Evolutionary conservation across 2,113 vertebrate species (phyloP).

Genomic region (Cynocephalus volans): DNA sequence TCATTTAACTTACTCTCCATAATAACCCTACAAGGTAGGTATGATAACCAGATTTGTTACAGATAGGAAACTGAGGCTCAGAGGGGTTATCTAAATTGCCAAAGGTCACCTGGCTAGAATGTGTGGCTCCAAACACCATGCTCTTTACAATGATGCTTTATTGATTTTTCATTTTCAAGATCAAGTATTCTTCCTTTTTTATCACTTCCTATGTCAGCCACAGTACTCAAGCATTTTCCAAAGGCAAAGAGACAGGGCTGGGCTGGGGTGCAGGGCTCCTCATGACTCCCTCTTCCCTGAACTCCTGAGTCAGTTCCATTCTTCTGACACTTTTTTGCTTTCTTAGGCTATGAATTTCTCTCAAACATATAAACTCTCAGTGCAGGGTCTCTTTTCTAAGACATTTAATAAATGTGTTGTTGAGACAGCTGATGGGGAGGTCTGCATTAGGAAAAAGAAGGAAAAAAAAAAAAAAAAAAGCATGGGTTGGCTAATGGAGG

Average conservation of each 20-base stretch:
- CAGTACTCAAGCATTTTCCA: background rate
- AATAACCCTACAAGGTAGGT: background rate
- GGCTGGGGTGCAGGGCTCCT: background rate
- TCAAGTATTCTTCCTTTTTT: background rate
- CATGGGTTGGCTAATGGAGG: background rate
- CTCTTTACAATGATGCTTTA: background rate
- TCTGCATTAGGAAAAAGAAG: background rate
- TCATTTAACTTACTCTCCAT: background rate
- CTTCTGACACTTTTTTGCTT: background rate
- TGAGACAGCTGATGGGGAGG: background rate
- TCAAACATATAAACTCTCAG: background rate
- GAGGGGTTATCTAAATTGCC: background rate
- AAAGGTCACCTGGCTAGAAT: background rate
- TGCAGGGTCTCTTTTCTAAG: background rate
- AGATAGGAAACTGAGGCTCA: background rate
- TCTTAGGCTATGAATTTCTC: background rate
- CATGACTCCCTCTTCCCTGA: background rate
- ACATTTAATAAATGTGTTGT: background rate
- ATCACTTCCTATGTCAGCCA: background rate
- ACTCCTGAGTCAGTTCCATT: background rate
- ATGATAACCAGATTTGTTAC: background rate
- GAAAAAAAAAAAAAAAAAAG: background rate
- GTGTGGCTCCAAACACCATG: background rate
- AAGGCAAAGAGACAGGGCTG: background rate
- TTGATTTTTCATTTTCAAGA: background rate